A percentile compares a stretch with the other conserved stretches of the same genome.
phyloP scores from a whole-genome alignment of 2,113 vertebrate species.

The Dromaius novaehollandiae region DNA sequence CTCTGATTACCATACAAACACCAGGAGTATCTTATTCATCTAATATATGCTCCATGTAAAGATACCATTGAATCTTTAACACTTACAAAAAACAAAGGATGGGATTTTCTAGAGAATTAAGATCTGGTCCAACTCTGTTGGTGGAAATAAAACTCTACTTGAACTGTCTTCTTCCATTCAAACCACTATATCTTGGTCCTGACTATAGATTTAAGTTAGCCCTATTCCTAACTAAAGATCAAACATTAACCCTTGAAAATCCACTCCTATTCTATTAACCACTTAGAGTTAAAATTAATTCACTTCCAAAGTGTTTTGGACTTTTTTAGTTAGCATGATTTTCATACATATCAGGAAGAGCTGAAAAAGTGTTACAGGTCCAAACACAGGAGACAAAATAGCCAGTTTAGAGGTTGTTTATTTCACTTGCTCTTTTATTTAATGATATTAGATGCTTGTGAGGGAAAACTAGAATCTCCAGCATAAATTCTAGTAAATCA shows the following conservation, averaged over 20 bases:
- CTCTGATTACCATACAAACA: neutral
- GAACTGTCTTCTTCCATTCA: neutral
- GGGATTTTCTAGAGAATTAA: neutral
- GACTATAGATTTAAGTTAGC: neutral
- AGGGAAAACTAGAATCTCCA: neutral
- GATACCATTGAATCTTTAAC: neutral
- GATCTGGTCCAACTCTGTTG: neutral
- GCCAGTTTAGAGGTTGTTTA: neutral
- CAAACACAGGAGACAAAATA: neutral
- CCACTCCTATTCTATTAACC: neutral
- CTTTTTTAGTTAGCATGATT: neutral
- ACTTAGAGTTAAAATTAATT: neutral
- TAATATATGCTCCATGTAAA: neutral
- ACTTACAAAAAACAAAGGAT: neutral
- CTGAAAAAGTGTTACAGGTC: neutral
- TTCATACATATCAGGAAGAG: neutral
- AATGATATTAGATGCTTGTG: neutral
- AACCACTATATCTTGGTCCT: neutral
- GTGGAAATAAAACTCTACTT: neutral
- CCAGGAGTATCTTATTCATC: constrained; percentile 1
- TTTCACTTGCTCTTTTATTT: neutral
- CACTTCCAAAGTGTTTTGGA: neutral
- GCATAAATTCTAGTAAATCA: neutral
- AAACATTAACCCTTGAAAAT: neutral
- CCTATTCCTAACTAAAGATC: neutral